These are phyloP conservation scores for Philaethria dido DNA, from an alignment of 2,888 invertebrate genomes.

Conservation along the genomic window DNA sequence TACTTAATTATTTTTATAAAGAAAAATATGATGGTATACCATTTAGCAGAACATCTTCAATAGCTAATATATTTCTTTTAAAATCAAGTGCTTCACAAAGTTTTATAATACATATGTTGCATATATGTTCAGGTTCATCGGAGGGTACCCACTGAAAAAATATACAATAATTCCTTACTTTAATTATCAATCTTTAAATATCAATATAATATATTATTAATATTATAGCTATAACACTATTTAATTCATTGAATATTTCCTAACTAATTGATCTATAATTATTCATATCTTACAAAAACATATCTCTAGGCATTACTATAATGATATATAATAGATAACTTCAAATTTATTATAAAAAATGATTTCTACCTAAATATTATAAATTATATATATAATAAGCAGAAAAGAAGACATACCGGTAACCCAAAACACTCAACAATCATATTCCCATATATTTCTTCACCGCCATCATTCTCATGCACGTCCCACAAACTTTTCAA, in stretches of 20 bases:
- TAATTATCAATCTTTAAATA: background rate
- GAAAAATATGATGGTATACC: slow-evolving; percentile 23
- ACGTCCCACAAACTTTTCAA: slow-evolving; percentile 62
- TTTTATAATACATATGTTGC: slow-evolving; percentile 55
- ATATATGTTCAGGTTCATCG: slow-evolving; percentile 55
- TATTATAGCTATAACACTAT: no score
- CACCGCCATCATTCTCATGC: slow-evolving; percentile 49
- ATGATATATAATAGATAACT: no score
- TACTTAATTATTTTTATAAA: no score
- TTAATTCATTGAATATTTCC: no score
- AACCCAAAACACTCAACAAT: slow-evolving; percentile 63
- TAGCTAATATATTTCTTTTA: slow-evolving; percentile 53
- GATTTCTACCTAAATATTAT: no score
- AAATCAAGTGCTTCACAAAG: slow-evolving; percentile 57
- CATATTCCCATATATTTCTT: slow-evolving; percentile 65
- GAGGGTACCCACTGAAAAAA: slow-evolving; percentile 50
- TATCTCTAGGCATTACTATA: no score
- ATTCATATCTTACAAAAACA: no score
- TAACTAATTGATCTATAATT: no score
- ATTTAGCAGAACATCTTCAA: slow-evolving; percentile 46
- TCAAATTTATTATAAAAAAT: no score
- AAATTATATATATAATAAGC: background rate
- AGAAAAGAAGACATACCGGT: slow-evolving; percentile 51
- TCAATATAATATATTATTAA: no score
- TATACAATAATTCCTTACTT: background rate